Base-by-base conservation (phyloP, 1,140 invertebrate species). In the Lethrus apterus region DNA sequence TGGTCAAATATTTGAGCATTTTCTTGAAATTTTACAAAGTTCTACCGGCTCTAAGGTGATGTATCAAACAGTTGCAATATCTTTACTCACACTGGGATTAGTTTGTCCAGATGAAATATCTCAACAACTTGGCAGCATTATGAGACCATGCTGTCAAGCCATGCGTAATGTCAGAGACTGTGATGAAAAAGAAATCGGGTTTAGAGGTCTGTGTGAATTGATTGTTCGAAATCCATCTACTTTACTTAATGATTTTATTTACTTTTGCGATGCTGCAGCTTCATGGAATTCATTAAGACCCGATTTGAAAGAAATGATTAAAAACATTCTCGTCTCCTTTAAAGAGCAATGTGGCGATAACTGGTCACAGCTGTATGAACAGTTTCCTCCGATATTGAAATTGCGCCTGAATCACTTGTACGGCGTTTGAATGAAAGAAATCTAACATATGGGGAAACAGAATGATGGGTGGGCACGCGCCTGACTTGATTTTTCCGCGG, bases 81-180 rank as follows among this genome's bases (percentile, higher is more conserved):
- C 96, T 78, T 94, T 99, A 78, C 96, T 96, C 82, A 92, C 94
- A 72, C 86, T 99, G 79, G 96, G 95, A 81, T 93, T 88, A 82
- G 93, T 97, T 74, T 98, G 94, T 80, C 92, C 95, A 69, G 86
- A 92, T 78, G 91, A 97, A 79, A 89, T 98, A 73, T 90, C 95
- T 71, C 93, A 92, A 72, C 84, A 86, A 77, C 89, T 99, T 78
- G 86, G 91, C 76, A 88, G 93, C 77, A 98, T 99, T 86, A 89
- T 98, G 73, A 84, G 91, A 78, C 92, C 94, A 78, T 98, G 95
- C 88, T 99, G 96, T 64, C 84, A 86, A 46, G 93, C 93, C 14
- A 74, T 99, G 59, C 80, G 95, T 44, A 98, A 98, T 70, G 97
- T 99, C 55, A 79, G 93, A 55, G 96, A 99, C 70, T 99, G 98